phyloP scores from a whole-genome alignment of 2,113 vertebrate species.

The Nibea albiflora region DNA sequence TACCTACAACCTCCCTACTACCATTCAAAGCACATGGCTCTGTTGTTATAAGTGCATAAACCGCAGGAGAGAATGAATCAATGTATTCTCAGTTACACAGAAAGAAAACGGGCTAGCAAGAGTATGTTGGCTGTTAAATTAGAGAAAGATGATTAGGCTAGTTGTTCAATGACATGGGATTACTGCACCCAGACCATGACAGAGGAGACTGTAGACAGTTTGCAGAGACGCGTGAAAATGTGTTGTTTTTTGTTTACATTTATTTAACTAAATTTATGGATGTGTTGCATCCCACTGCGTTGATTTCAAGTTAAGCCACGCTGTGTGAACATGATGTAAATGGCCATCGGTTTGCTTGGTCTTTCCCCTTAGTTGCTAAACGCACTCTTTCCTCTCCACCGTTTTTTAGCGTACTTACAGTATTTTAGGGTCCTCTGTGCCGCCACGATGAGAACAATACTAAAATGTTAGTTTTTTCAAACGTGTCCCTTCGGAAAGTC shows the following conservation, averaged over 20 bases:
- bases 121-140: constrained; percentile 17
- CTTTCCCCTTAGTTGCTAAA: not conserved
- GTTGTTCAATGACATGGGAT: constrained; percentile 71
- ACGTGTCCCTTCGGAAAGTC: constrained; percentile 63
- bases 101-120: constrained; percentile 27
- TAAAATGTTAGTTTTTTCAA: constrained; percentile 33
- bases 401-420: constrained; percentile 73
- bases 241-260: too few species aligned
- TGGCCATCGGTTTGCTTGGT: constrained; percentile 23
- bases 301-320: constrained; percentile 39
- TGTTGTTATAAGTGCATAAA: not conserved
- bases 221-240: not conserved
- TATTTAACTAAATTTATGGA: not conserved
- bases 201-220: not conserved
- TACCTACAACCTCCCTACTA: not conserved
- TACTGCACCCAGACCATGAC: not conserved
- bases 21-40: not conserved
- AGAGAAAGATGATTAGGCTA: constrained; percentile 36
- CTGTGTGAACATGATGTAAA: constrained; percentile 24
- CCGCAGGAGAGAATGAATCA: not conserved
- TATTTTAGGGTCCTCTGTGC: constrained; percentile 63
- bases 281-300: not conserved
- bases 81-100: constrained; percentile 46
- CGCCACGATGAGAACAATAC: constrained; percentile 75
- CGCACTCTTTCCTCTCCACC: not conserved